phyloP scores from a whole-genome alignment of 1,140 invertebrate species.

The Pemphigus obesinymphae region DNA sequence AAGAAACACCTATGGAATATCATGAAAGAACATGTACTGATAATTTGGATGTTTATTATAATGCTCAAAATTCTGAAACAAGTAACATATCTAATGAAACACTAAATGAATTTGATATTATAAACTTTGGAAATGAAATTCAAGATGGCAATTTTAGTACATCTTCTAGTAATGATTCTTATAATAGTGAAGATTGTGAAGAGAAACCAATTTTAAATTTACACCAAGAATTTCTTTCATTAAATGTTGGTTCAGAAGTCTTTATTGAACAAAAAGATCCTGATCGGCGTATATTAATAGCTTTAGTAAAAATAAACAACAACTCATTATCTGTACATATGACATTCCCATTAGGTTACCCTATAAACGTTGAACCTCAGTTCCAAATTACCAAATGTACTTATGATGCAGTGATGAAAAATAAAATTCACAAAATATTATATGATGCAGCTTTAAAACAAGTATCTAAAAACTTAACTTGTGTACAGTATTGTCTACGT shows the following conservation, averaged over 20 bases:
- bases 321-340: conserved; percentile 1
- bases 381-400: conserved; percentile 23
- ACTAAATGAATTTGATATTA: neutral
- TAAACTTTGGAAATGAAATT: neutral
- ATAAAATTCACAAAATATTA: conserved; percentile 54
- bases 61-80: neutral
- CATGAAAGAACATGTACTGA: neutral
- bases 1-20: conserved; percentile 59
- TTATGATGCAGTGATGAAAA: conserved; percentile 29
- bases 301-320: conserved; percentile 15
- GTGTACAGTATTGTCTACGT: conserved; percentile 72
- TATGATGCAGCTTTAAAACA: conserved; percentile 68
- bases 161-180: conserved; percentile 38
- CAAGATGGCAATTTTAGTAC: conserved; percentile 2
- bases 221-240: conserved; percentile 21
- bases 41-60: neutral
- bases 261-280: conserved; percentile 37
- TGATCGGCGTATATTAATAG: conserved; percentile 25
- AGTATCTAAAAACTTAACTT: conserved; percentile 71
- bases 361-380: conserved; percentile 12
- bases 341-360: conserved; percentile 16
- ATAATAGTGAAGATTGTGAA: neutral
- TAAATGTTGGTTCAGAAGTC: conserved; percentile 10
- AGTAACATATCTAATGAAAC: neutral
- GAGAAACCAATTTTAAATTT: neutral